These are phyloP conservation scores for Grallaria varia DNA, from an alignment of 2,113 vertebrate genomes.

Conservation along the genomic window DNA sequence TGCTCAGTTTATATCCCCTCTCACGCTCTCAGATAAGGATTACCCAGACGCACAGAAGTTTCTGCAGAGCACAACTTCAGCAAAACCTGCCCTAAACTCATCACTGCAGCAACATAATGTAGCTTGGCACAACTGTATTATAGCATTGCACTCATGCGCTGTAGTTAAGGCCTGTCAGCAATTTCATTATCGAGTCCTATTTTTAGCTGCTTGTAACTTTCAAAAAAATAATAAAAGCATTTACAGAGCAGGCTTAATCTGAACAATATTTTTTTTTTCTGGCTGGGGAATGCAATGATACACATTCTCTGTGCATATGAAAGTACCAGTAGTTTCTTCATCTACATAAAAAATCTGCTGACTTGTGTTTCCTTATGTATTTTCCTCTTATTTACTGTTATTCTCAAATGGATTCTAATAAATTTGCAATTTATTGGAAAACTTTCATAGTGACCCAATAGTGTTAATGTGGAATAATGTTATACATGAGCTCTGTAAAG, in stretches of 20 bases:
- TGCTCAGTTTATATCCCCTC: neutral
- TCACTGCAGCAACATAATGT: slow-evolving; percentile 9
- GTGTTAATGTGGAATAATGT: neutral
- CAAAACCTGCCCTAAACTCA: slow-evolving; percentile 25
- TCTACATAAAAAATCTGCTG: slow-evolving; percentile 27
- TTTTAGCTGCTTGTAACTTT: slow-evolving; percentile 18
- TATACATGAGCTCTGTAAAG: neutral
- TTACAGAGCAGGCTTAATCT: neutral
- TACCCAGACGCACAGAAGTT: neutral
- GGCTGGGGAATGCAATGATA: neutral
- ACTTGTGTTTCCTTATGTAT: neutral
- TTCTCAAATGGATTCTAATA: neutral
- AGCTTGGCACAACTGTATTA: neutral
- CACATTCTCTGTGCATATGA: neutral
- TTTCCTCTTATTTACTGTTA: neutral
- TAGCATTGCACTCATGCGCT: neutral
- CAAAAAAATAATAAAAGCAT: slow-evolving; percentile 22
- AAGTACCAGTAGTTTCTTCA: neutral
- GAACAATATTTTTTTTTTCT: neutral
- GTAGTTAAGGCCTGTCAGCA: slow-evolving; percentile 37
- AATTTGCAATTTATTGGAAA: neutral
- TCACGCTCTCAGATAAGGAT: neutral
- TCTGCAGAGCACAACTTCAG: slow-evolving; percentile 4
- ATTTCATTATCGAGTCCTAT: slow-evolving; percentile 33
- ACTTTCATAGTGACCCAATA: neutral